Evolutionary conservation across 2,113 vertebrate genomes (phyloP), one percentile per base, ranked within the genome.

Genomic region (Forbesichthys agassizii): DNA sequence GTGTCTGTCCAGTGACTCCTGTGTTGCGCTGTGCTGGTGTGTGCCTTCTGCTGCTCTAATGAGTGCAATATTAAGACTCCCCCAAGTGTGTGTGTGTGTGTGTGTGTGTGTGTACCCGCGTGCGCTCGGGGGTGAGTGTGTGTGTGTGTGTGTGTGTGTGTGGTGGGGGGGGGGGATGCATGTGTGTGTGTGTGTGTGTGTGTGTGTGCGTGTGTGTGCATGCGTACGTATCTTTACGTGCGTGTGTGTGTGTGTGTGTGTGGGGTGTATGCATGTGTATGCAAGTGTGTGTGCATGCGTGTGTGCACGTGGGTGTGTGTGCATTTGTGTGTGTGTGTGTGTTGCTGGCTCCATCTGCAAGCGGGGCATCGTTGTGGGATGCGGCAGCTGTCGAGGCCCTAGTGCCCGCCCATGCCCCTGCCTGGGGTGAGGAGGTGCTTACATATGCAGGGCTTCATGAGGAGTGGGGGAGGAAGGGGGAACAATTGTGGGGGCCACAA

Each of bases 41-140:
- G 51, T 73, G 36, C 68, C 68, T 71, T 61, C 10, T 14, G 47
- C 16, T 53, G 16, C 55, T 57, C 64, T 69, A 75, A 77, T 75
- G 47, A 84, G 65, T 4, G 48, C 12, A 53, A 42, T 55, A 75
- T 64, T 56, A 73, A 52, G 13, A 65, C 46, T 9, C 56, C 27
- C 18, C 13, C 53, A 63, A 51, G 66, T 12, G 27, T 18, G 60
- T 2, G 27, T 63, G 11, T 13, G 59, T n/a, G n/a, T n/a, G n/a
- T n/a, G n/a, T n/a, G n/a, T 48, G 61, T 8, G 61, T 16, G 16
- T 16, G 16, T 16, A 16, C 16, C 16, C 12, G 14, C 10, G 60
- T 12, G 60, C 33, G 58, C 6, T 8, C 18, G 16, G 18, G 54
- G 2, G 54, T 56, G n/a, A 5, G n/a, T 18, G 55, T 5, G 16